Percentiles rank a stretch among this genome's conserved stretches.
These are phyloP conservation scores for Yoshiicerus persimilis DNA, from an alignment of 1,140 invertebrate species.

Conservation along the genomic window DNA sequence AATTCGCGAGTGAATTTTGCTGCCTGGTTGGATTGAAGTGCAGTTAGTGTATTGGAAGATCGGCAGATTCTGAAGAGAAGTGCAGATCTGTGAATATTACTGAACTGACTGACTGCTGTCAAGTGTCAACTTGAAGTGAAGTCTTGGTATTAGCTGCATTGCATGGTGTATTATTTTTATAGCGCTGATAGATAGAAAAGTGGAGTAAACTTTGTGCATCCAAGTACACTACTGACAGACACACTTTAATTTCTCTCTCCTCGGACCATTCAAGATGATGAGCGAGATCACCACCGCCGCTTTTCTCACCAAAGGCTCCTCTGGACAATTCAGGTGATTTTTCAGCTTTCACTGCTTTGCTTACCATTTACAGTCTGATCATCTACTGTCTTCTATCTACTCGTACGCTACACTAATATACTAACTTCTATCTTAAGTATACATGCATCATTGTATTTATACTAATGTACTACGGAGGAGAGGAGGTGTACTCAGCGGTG, in stretches of 20 bases:
- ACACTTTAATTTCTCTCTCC: not conserved
- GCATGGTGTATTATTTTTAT: not conserved
- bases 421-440: not conserved
- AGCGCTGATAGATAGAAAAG: not conserved
- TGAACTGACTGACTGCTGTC: not conserved
- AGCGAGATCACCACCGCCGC: constrained; percentile 47
- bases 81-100: not conserved
- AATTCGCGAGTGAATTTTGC: not conserved
- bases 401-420: not conserved
- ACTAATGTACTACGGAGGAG: not conserved
- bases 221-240: not conserved
- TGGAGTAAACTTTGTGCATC: not conserved
- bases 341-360: not conserved
- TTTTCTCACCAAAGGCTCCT: constrained; percentile 41
- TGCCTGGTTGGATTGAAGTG: not conserved
- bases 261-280: constrained; percentile 27
- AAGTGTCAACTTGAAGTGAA: not conserved
- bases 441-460: not conserved
- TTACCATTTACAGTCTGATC: not conserved
- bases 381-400: not conserved
- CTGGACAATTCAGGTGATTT: constrained; percentile 41
- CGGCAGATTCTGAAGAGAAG: not conserved
- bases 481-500: not conserved
- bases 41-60: not conserved
- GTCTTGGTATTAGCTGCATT: not conserved